Base-by-base conservation (phyloP, 2,113 vertebrate species). In the Emydocephalus ijimae region DNA sequence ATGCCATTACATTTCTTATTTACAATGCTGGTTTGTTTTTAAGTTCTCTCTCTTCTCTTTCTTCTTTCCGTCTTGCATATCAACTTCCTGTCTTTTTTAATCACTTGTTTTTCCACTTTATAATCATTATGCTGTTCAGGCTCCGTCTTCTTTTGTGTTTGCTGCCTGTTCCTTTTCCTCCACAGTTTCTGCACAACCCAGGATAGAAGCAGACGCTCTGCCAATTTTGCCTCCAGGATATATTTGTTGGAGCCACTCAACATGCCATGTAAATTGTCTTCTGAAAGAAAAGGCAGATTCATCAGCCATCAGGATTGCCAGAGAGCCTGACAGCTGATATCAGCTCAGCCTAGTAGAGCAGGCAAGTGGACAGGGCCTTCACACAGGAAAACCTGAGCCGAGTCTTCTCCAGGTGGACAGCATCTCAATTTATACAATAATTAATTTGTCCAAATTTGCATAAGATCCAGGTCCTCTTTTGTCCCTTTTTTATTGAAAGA, bases 221-320 rank as follows among this genome's bases (percentile, higher is more conserved):
- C 92, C 92, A 92, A 55, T 91, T 95, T 91, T 94, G 89, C 88
- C 89, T 94, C 86, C 69, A 91, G 64, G 59, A 87, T 20, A 39
- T 48, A 81, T 61, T 89, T 9, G 21, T 12, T 91, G 86, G 89
- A 96, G 89, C 15, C 91, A 94, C 95, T 93, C 94, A 39, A 39
- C 86, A 95, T 93, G 88, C 93, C 93, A 95, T 95, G 85, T 61
- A 96, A 94, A 96, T 94, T 94, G 93, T 29, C 57, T 95, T 93
- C 93, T 26, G 93, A 94, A 96, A 95, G 85, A 94, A 96, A 95
- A 91, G 54, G 50, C 8, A 48, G 91, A 90, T 95, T 95, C 85
- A 94, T 94, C 95, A 94, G 93, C 87, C 93, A 94, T 87, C 61
- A n/a, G 87, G 87, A 26, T 88, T 94, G 89, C 55, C 89, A 94